Percentiles rank a stretch among this genome's conserved stretches.
Conservation (phyloP, 2,797 vertebrate species). For the Poecile montanus region DNA sequence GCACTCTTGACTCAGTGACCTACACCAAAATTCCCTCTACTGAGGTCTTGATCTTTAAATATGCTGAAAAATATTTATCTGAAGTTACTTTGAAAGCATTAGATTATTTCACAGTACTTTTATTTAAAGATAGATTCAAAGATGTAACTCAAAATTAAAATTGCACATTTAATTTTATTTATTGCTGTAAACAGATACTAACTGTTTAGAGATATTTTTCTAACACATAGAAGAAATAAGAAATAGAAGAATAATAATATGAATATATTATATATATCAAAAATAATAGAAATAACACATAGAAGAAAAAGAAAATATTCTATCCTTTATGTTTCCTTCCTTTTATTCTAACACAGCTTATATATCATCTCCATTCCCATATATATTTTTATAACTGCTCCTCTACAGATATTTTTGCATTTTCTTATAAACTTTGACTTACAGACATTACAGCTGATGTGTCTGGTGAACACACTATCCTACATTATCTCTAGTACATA, state of each 20-base stretch:
- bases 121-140: neutral
- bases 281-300: too few relatives aligned
- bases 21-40: neutral
- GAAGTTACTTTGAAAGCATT: neutral
- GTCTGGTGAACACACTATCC: neutral
- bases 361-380: neutral
- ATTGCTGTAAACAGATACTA: neutral
- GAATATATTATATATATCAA: too few relatives aligned
- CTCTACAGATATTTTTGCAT: neutral
- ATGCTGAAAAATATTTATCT: neutral
- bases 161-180: neutral
- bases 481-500: neutral
- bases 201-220: neutral
- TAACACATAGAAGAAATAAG: neutral
- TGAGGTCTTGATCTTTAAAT: neutral
- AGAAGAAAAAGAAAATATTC: neutral
- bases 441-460: neutral
- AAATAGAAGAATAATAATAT: too few relatives aligned
- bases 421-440: neutral
- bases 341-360: neutral
- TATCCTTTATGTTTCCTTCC: too few relatives aligned
- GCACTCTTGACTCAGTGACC: too few relatives aligned
- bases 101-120: neutral
- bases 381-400: neutral
- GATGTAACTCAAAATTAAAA: neutral